Base-by-base conservation (phyloP, 2,888 invertebrate species). In the Slavum lentiscoides region DNA sequence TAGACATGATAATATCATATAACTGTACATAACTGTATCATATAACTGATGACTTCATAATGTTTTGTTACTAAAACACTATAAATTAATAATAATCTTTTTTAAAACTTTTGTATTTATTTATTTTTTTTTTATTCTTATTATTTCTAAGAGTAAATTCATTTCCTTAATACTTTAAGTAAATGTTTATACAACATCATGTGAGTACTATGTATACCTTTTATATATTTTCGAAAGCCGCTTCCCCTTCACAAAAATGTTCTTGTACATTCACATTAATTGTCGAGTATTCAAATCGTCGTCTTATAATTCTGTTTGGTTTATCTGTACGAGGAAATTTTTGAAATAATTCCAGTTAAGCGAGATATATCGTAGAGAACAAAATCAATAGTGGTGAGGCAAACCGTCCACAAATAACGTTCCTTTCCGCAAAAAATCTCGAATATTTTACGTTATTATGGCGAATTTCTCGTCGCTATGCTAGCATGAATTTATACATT, bases 391-490 rank as follows among this genome's bases (percentile, higher is more conserved):
- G 1, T 39, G 58, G 13, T 13, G 13, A 49, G 49, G 13, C 11
- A 75, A 75, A 39, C 55, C 58, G 43, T 17, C 39, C 55, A n/a
- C 23, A 39, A 55, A 30, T 30, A 30, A 30, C 66, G 55, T 66
- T 58, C 37, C 37, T 21, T 55, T 55, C 53, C 66, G 7, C 11
- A 58, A 5, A 67, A 67, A 39, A 53, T 53, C 74, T 64, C 62
- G 53, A 37, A 30, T 37, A 64, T 64, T 64, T 74, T n/a, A 64
- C n/a, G 19, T 53, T 53, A 19, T 55, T 53, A 74, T 8, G 74
- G 62, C 17, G 64, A 74, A 74, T 74, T 74, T 74, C 74, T 74
- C 39, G 55, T 39, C 53, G 66, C 66, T 75, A 66, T 39, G 58
- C 66, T 55, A 30, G 66, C 74, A 58, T 75, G 66, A 39, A 66